Evolutionary conservation across 2,797 vertebrate genomes (phyloP).

Genomic region (Tokudaia tokunoshimensis): DNA sequence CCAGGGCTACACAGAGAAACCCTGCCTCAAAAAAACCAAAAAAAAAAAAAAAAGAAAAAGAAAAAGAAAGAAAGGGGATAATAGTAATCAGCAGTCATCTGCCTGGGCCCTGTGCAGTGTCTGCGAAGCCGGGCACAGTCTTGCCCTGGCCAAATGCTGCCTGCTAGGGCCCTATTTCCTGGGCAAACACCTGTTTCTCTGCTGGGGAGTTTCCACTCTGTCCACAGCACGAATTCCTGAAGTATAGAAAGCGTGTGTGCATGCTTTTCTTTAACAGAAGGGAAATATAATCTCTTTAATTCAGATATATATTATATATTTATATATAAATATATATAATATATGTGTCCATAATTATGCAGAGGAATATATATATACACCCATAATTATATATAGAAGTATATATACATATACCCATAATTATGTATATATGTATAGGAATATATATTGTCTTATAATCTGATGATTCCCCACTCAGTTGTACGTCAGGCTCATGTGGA

Average conservation of each 20-base stretch:
- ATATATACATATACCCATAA: too few species aligned
- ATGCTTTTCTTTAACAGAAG: neutral
- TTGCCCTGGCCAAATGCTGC: neutral
- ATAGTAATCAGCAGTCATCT: accelerated
- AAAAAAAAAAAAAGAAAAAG: too few species aligned
- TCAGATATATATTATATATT: neutral
- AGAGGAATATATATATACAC: too few species aligned
- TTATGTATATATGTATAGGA: too few species aligned
- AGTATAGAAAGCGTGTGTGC: neutral
- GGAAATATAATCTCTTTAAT: neutral
- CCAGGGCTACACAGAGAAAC: too few species aligned
- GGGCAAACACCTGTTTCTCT: neutral
- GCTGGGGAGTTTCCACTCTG: neutral
- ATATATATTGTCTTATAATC: neutral
- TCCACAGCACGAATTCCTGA: neutral
- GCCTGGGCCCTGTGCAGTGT: accelerated
- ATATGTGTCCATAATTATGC: too few species aligned
- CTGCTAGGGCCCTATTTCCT: neutral
- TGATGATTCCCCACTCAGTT: neutral
- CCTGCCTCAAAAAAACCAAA: too few species aligned
- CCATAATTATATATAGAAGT: too few species aligned
- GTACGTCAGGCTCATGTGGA: neutral
- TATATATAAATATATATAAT: too few species aligned
- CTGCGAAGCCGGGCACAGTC: neutral
- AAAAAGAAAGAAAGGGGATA: too few species aligned